phyloP scores from a whole-genome alignment of 2,888 invertebrate species.

The Xylocampa areola region DNA sequence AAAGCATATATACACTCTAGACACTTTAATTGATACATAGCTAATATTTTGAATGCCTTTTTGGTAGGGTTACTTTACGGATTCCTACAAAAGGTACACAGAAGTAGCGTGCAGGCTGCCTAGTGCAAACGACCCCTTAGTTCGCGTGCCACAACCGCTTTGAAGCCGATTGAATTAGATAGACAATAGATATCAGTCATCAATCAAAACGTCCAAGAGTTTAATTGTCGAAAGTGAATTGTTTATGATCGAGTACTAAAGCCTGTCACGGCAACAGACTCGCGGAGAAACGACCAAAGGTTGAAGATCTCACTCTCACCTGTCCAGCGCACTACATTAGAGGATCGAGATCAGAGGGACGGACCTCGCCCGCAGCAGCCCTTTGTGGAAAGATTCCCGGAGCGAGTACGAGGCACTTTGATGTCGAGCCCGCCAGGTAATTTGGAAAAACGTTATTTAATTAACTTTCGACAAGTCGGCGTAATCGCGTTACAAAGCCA shows the following conservation, averaged over 20 bases:
- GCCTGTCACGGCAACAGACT: constrained; percentile 30
- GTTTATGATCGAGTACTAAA: constrained; percentile 49
- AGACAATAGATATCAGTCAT: constrained; percentile 78
- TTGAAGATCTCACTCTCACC: constrained; percentile 73
- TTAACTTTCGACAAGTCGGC: constrained; percentile 89
- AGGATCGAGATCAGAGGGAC: constrained; percentile 74
- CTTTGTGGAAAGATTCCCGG: constrained; percentile 85
- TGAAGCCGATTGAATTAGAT: constrained; percentile 80
- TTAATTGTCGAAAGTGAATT: constrained; percentile 66
- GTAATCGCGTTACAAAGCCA: constrained; percentile 89
- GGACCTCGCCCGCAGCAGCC: constrained; percentile 81
- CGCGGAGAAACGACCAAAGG: constrained; percentile 70
- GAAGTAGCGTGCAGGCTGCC: constrained; percentile 65
- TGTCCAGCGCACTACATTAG: constrained; percentile 76
- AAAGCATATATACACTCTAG: constrained; percentile 14
- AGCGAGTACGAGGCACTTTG: constrained; percentile 82
- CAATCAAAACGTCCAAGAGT: constrained; percentile 77
- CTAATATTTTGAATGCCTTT: constrained; percentile 12
- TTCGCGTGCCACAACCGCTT: constrained; percentile 74
- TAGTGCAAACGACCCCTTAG: constrained; percentile 70
- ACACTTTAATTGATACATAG: constrained; percentile 29
- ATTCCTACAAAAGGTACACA: constrained; percentile 43
- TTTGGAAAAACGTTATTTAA: constrained; percentile 90
- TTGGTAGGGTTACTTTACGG: constrained; percentile 27
- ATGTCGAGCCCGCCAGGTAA: constrained; percentile 85